Conservation (phyloP, 2,888 invertebrate genomes). For the Agrypnus murinus region DNA sequence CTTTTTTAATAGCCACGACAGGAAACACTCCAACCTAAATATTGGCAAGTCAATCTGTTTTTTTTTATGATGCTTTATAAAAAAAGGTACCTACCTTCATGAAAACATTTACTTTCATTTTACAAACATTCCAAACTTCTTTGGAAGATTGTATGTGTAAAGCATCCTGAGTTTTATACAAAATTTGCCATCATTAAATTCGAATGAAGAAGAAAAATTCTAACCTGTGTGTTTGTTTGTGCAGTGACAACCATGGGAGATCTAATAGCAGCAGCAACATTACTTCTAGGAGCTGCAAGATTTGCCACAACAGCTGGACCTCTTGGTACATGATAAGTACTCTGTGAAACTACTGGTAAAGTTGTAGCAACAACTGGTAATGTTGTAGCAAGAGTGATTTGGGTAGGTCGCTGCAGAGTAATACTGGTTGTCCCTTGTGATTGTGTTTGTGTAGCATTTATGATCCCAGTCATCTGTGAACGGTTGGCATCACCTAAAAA, state of each 20-base stretch:
- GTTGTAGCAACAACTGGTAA: slow-evolving; percentile 65
- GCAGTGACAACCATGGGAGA: slow-evolving; percentile 68
- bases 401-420: slow-evolving; percentile 66
- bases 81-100: no score
- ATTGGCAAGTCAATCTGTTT: no score
- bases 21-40: no score
- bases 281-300: slow-evolving; percentile 80
- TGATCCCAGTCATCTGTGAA: slow-evolving; percentile 46
- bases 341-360: slow-evolving; percentile 61
- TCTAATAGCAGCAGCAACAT: slow-evolving; percentile 72
- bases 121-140: no score
- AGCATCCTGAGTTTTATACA: no score
- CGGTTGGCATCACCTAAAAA: slow-evolving; percentile 50
- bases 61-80: no score
- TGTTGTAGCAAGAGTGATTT: slow-evolving; percentile 67
- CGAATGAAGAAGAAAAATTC: no score
- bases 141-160: no score
- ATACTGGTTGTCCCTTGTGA: slow-evolving; percentile 60
- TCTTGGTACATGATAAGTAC: slow-evolving; percentile 69
- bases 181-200: no score
- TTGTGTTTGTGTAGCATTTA: slow-evolving; percentile 56
- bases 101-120: no score
- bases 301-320: slow-evolving; percentile 86
- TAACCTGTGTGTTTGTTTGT: slow-evolving; percentile 56
- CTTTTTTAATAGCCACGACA: no score